These are phyloP conservation scores for Tetranychus truncatus DNA, from an alignment of 2,888 invertebrate genomes.

Conservation along the genomic window DNA sequence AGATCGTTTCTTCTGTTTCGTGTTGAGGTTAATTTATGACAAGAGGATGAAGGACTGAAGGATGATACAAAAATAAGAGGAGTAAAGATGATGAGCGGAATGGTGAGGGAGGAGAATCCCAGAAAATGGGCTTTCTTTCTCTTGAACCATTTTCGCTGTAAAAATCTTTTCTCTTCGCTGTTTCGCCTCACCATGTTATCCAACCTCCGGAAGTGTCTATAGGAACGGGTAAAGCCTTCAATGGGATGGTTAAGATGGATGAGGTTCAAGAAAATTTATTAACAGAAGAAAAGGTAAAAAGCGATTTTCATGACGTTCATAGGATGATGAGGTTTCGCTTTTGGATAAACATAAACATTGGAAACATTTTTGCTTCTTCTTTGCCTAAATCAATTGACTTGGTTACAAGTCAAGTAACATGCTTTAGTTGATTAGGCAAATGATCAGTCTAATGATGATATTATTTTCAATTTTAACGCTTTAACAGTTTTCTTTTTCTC, in stretches of 20 bases:
- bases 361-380: not conserved
- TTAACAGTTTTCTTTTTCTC: not conserved
- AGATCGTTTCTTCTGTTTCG: not conserved
- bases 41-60: conserved; percentile 6
- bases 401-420: not conserved
- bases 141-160: too few relatives aligned
- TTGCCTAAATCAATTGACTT: too few relatives aligned
- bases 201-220: not conserved
- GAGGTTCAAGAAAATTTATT: not conserved
- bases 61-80: conserved; percentile 1
- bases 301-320: not conserved
- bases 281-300: not conserved
- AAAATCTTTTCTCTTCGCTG: too few relatives aligned
- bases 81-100: not conserved
- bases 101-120: not conserved
- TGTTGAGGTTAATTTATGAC: conserved; percentile 10
- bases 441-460: not conserved
- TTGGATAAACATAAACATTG: not conserved
- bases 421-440: not conserved
- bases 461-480: not conserved
- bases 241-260: not conserved
- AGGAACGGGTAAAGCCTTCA: not conserved
- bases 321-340: not conserved
- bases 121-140: not conserved
- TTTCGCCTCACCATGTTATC: not conserved